phyloP scores from a whole-genome alignment of 2,113 vertebrate species.

The Oreamnos americanus region DNA sequence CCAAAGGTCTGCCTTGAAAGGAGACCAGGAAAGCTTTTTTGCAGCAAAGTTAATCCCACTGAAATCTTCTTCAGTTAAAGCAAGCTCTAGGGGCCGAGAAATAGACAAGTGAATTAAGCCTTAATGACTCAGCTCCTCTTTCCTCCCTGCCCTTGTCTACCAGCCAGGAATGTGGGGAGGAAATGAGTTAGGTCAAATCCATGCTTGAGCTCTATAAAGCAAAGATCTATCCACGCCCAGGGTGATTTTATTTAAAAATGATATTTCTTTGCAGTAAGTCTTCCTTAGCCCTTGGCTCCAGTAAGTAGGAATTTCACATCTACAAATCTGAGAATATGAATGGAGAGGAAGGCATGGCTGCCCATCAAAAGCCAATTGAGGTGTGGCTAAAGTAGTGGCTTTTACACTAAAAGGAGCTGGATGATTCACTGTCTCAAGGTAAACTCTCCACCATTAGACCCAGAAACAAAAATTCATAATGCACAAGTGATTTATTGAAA shows the following conservation, averaged over 20 bases:
- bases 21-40: background rate
- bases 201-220: background rate
- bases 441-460: background rate
- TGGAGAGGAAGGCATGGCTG: background rate
- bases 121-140: conserved; percentile 41
- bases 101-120: conserved; percentile 33
- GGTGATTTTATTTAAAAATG: conserved; percentile 23
- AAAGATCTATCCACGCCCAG: background rate
- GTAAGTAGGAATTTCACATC: conserved; percentile 4
- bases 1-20: conserved; percentile 5
- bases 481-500: background rate
- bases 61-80: conserved; percentile 49
- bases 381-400: background rate
- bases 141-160: background rate
- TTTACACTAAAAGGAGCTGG: background rate
- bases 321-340: background rate
- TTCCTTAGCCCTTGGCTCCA: background rate
- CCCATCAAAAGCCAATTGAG: background rate
- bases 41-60: conserved; percentile 50
- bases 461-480: background rate
- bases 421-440: background rate
- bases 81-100: conserved; percentile 46
- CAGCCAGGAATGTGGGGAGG: conserved; percentile 31
- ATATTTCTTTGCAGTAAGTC: background rate
- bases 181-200: conserved; percentile 54